Conservation (phyloP, 2,888 invertebrate genomes). For the Catocala fraxini region DNA sequence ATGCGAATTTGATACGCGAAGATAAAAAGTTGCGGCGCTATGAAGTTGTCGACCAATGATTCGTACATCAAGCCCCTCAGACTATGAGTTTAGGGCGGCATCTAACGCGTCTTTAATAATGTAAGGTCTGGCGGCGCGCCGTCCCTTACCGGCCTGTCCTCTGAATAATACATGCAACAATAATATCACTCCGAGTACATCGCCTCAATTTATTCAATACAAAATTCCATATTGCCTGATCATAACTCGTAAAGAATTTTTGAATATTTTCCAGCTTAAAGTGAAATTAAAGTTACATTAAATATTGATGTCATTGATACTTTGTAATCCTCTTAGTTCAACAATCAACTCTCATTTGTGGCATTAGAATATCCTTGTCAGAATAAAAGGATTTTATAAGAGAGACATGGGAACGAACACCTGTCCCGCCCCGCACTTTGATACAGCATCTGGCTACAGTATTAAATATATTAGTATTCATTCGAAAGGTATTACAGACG, state of each 20-base stretch:
- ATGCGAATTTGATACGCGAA: conserved; percentile 35
- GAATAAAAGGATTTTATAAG: conserved; percentile 67
- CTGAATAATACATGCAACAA: conserved; percentile 85
- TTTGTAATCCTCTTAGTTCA: conserved; percentile 66
- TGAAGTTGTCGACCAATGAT: conserved; percentile 62
- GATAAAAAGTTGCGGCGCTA: conserved; percentile 43
- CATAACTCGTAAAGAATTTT: conserved; percentile 32
- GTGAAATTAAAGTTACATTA: conserved; percentile 37
- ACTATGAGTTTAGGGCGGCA: conserved; percentile 75
- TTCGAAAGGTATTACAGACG: conserved; percentile 41
- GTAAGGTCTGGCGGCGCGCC: conserved; percentile 71
- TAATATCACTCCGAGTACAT: conserved; percentile 74
- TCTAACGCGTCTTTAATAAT: conserved; percentile 86
- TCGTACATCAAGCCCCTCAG: conserved; percentile 69
- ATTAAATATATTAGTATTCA: conserved; percentile 60
- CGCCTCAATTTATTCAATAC: conserved; percentile 71
- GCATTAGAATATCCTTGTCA: conserved; percentile 60
- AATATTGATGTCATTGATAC: conserved; percentile 57
- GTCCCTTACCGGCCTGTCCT: conserved; percentile 72
- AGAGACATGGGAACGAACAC: conserved; percentile 74
- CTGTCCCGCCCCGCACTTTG: conserved; percentile 67
- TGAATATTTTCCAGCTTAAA: conserved; percentile 29
- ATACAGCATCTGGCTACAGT: conserved; percentile 60
- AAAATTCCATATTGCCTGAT: conserved; percentile 42
- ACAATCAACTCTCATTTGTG: conserved; percentile 67